phyloP scores from a whole-genome alignment of 2,797 vertebrate species.

The Alcedo atthis region DNA sequence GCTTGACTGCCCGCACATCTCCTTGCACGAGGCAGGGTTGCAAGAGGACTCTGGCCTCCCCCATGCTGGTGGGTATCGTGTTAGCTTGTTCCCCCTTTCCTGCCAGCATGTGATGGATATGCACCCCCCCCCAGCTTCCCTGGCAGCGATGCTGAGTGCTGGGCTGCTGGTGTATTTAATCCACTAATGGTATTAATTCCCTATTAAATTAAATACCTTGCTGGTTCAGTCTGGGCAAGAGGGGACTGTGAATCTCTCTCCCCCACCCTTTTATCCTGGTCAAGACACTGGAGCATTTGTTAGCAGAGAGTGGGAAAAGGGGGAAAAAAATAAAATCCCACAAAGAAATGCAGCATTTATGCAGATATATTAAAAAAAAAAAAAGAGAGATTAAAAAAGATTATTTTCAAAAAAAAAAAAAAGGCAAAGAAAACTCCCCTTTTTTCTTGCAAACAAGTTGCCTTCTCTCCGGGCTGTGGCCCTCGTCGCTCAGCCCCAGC shows the following conservation, averaged over 20 bases:
- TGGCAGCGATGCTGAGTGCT: neutral
- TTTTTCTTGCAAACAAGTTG: conserved; percentile 47
- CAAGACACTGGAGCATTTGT: conserved; percentile 56
- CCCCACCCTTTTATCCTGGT: conserved; percentile 9
- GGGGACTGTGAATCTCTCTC: neutral
- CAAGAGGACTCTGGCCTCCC: neutral
- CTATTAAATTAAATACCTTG: conserved; percentile 62
- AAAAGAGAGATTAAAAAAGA: neutral
- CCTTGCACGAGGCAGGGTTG: neutral
- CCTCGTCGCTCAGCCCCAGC: neutral
- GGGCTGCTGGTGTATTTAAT: conserved; percentile 26
- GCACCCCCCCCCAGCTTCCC: neutral
- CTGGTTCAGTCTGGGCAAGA: neutral
- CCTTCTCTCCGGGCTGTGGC: conserved; percentile 12
- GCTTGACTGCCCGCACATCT: too few species aligned
- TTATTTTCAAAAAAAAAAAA: conserved; percentile 34
- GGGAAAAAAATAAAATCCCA: neutral
- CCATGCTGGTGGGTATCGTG: neutral
- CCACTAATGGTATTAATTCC: conserved; percentile 59
- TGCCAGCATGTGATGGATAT: neutral
- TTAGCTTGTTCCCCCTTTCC: neutral
- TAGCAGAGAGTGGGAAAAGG: neutral
- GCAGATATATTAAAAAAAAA: neutral
- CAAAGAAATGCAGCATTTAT: conserved; percentile 49
- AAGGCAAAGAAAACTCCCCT: conserved; percentile 12